Evolutionary conservation across 1,140 invertebrate species (phyloP).

Genomic region (Solenopsis invicta): DNA sequence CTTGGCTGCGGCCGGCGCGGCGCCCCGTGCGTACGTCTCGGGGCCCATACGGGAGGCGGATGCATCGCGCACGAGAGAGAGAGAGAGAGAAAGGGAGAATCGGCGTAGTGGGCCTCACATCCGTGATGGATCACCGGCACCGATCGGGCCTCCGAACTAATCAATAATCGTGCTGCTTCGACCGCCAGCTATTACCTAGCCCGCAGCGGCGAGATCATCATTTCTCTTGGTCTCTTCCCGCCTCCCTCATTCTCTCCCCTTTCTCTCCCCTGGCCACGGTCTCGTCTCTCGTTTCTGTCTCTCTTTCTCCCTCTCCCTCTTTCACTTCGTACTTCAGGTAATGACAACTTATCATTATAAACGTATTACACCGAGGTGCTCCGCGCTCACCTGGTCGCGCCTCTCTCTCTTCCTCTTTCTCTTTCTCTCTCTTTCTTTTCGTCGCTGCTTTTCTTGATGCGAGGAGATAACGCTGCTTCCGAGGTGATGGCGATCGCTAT

Average conservation of each 20-base stretch:
- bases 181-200: conserved; percentile 80
- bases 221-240: conserved; percentile 79
- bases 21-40: conserved; percentile 39
- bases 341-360: conserved; percentile 86
- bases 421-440: neutral
- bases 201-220: conserved; percentile 82
- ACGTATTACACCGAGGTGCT: conserved; percentile 80
- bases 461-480: conserved; percentile 68
- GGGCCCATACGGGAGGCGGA: conserved; percentile 65
- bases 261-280: neutral
- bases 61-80: conserved; percentile 49
- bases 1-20: conserved; percentile 45
- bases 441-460: conserved; percentile 52
- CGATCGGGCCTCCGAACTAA: conserved; percentile 83
- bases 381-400: conserved; percentile 61
- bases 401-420: conserved; percentile 4
- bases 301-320: conserved; percentile 26
- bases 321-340: conserved; percentile 64
- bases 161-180: conserved; percentile 83
- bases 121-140: conserved; percentile 83
- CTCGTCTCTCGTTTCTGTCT: conserved; percentile 33
- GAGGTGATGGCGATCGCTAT: conserved; percentile 68
- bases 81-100: conserved; percentile 59
- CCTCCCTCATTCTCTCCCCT: conserved; percentile 8
- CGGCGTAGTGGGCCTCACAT: conserved; percentile 69